Conservation (phyloP, 1,140 invertebrate genomes). For the Telenomus remus region DNA sequence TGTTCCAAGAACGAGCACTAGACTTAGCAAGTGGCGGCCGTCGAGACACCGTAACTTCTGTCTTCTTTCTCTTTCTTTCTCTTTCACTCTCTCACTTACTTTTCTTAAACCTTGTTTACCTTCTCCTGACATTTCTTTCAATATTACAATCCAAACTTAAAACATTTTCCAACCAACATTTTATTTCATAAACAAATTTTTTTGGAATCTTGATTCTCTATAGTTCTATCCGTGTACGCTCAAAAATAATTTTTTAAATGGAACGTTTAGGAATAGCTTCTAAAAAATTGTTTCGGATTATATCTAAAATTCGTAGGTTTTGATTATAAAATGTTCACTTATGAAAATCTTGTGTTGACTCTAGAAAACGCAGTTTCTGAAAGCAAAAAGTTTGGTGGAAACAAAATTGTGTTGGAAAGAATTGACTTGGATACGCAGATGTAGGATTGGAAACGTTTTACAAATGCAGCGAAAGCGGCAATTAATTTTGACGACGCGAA, state of each 20-base stretch:
- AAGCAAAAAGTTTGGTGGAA: too few relatives aligned
- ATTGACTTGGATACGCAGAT: background rate
- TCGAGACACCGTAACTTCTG: conserved; percentile 62
- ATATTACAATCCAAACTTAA: background rate
- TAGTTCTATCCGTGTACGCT: too few relatives aligned
- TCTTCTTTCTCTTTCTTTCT: conserved; percentile 39
- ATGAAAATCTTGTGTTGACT: too few relatives aligned
- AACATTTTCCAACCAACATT: conserved; percentile 35
- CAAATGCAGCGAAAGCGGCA: conserved; percentile 8
- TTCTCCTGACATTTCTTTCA: conserved; percentile 6
- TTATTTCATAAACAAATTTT: too few relatives aligned
- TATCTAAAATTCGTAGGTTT: too few relatives aligned
- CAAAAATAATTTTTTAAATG: too few relatives aligned
- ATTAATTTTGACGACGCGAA: conserved; percentile 57
- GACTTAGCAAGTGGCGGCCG: conserved; percentile 57
- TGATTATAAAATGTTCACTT: too few relatives aligned
- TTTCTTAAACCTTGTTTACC: conserved; percentile 12
- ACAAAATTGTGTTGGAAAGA: too few relatives aligned
- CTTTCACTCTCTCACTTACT: conserved; percentile 12
- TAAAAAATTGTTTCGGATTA: too few relatives aligned
- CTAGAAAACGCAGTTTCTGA: too few relatives aligned
- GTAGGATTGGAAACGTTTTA: conserved; percentile 1
- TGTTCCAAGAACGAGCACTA: conserved; percentile 58
- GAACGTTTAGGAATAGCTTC: too few relatives aligned
- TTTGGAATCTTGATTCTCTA: too few relatives aligned